Evolutionary conservation across 2,888 invertebrate genomes (phyloP).

Genomic region (Drosophila atroscutellata): DNA sequence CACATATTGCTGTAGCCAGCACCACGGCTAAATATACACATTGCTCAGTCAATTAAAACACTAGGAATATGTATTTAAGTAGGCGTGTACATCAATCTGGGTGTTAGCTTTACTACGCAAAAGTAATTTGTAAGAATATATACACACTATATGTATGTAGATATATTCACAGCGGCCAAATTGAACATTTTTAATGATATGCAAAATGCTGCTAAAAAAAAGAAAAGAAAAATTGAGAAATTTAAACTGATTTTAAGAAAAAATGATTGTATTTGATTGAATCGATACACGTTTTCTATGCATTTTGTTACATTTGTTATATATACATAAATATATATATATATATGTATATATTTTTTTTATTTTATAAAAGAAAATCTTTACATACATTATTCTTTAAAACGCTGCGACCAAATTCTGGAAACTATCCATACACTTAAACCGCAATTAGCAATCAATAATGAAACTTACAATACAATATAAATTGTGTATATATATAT

Average conservation of each 20-base stretch:
- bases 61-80: slow-evolving; percentile 9
- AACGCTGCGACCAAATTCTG: slow-evolving; percentile 59
- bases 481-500: slow-evolving; percentile 12
- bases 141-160: slow-evolving; percentile 22
- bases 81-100: slow-evolving; percentile 15
- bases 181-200: slow-evolving; percentile 39
- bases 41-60: slow-evolving; percentile 62
- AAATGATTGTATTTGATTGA: slow-evolving; percentile 30
- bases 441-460: slow-evolving; percentile 73
- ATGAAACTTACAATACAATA: slow-evolving; percentile 30
- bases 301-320: slow-evolving; percentile 41
- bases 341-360: neutral
- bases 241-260: slow-evolving; percentile 35
- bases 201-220: slow-evolving; percentile 26
- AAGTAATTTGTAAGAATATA: slow-evolving; percentile 36
- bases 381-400: slow-evolving; percentile 8
- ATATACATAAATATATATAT: neutral
- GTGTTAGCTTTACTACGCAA: slow-evolving; percentile 38
- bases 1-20: slow-evolving; percentile 11
- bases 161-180: slow-evolving; percentile 52
- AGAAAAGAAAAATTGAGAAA: slow-evolving; percentile 17
- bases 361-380: neutral
- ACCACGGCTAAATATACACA: slow-evolving; percentile 44
- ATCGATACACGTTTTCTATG: slow-evolving; percentile 32
- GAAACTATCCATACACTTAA: slow-evolving; percentile 26